Conservation (phyloP, 2,797 vertebrate species). For the Leptoclinus maculatus region DNA sequence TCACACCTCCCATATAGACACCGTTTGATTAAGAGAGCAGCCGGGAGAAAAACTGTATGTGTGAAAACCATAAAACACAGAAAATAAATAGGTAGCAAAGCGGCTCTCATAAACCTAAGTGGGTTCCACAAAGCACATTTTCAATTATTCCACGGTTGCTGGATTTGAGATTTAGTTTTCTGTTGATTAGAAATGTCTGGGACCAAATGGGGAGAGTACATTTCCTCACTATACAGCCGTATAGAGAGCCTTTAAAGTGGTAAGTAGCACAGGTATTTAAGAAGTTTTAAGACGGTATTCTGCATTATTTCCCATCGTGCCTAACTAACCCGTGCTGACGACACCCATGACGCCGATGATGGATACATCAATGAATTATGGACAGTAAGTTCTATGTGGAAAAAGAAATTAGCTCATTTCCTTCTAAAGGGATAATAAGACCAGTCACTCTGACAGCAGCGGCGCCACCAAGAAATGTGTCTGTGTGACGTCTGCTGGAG, state of each 20-base stretch:
- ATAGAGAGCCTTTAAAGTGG: neutral
- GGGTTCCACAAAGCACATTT: constrained; percentile 55
- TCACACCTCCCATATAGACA: constrained; percentile 71
- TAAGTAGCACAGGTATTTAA: constrained; percentile 5
- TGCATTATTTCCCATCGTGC: neutral
- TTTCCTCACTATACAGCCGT: constrained; percentile 12
- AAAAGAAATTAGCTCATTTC: constrained; percentile 10
- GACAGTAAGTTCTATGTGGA: neutral
- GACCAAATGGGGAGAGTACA: constrained; percentile 32
- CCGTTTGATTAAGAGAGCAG: constrained; percentile 59
- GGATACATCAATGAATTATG: constrained; percentile 4
- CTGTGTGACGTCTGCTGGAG: constrained; percentile 31
- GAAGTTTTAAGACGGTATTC: neutral
- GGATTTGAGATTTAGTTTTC: constrained; percentile 39
- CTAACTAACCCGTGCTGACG: neutral
- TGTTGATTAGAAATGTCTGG: constrained; percentile 55
- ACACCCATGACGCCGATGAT: neutral
- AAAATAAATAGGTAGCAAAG: constrained; percentile 53
- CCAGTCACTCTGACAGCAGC: constrained; percentile 4
- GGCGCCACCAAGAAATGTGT: constrained; percentile 23
- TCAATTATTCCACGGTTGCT: constrained; percentile 50
- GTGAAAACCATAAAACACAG: constrained; percentile 59
- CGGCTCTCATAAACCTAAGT: constrained; percentile 53
- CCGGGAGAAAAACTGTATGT: constrained; percentile 50
- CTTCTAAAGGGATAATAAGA: constrained; percentile 17